Percentiles rank a stretch among this genome's conserved stretches.
These are phyloP conservation scores for Syritta pipiens DNA, from an alignment of 2,888 invertebrate genomes.

Conservation along the genomic window DNA sequence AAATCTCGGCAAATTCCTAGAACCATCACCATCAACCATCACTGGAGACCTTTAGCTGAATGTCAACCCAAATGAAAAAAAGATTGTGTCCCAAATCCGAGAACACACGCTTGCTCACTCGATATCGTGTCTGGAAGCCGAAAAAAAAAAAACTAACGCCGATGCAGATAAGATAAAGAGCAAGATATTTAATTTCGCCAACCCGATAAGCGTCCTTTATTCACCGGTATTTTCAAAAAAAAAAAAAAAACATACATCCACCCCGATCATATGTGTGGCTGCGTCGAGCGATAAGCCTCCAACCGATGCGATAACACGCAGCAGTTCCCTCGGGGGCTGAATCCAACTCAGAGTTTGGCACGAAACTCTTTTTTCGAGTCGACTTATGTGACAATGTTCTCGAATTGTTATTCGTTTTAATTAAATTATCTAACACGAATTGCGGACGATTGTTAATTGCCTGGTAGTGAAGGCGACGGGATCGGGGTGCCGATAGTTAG, in stretches of 20 bases:
- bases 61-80: too few species aligned
- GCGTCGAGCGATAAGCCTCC: conserved; percentile 10
- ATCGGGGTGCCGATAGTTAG: too few species aligned
- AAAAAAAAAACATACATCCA: conserved; percentile 5
- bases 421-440: conserved; percentile 40
- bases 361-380: not conserved
- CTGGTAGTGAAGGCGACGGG: too few species aligned
- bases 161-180: conserved; percentile 48
- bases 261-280: conserved; percentile 3
- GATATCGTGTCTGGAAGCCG: conserved; percentile 13
- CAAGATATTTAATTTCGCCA: conserved; percentile 39
- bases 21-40: too few species aligned
- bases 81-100: too few species aligned
- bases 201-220: conserved; percentile 45
- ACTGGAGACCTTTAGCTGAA: too few species aligned
- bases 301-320: conserved; percentile 12
- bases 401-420: conserved; percentile 38
- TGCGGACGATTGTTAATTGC: too few species aligned
- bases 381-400: not conserved
- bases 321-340: too few species aligned
- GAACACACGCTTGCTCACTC: too few species aligned
- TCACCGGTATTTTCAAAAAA: conserved; percentile 42
- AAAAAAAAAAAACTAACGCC: too few species aligned
- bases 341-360: conserved; percentile 28
- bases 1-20: too few species aligned